phyloP scores from a whole-genome alignment of 2,797 vertebrate genomes.

The Phaenicophaeus curvirostris region DNA sequence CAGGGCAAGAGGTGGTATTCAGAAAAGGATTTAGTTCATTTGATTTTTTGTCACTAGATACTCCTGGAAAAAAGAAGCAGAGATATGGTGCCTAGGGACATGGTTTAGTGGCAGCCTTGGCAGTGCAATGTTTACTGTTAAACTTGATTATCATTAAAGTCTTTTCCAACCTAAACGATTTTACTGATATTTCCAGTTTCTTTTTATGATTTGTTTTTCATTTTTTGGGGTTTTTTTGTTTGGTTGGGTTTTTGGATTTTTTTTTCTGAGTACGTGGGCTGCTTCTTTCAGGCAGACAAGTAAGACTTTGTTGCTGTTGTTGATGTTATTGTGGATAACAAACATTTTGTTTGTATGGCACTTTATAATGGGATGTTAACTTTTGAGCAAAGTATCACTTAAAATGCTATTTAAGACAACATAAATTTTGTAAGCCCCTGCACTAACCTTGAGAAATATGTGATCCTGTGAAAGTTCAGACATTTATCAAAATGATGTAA shows the following conservation, averaged over 20 bases:
- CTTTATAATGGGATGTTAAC: not conserved
- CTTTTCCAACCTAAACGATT: too few species aligned
- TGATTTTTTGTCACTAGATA: not conserved
- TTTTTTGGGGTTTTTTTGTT: too few species aligned
- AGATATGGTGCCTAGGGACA: too few species aligned
- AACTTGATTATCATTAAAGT: too few species aligned
- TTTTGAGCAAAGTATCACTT: not conserved
- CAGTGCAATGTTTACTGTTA: too few species aligned
- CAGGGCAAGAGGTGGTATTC: not conserved
- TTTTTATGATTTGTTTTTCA: too few species aligned
- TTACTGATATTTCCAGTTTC: not conserved
- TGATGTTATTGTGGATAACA: not conserved
- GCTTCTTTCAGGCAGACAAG: not conserved
- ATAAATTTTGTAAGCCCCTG: not conserved
- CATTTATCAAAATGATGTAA: not conserved
- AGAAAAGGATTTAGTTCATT: not conserved
- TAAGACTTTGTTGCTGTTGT: not conserved
- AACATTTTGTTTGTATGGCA: not conserved
- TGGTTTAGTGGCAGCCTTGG: too few species aligned
- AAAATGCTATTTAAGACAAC: not conserved
- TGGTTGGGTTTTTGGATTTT: not conserved
- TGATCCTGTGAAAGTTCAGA: not conserved
- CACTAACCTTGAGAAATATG: not conserved
- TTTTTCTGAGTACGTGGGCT: not conserved
- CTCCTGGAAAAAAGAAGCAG: not conserved